These are phyloP conservation scores for Saccostrea cuccullata DNA, from an alignment of 1,140 invertebrate species.

Conservation along the genomic window DNA sequence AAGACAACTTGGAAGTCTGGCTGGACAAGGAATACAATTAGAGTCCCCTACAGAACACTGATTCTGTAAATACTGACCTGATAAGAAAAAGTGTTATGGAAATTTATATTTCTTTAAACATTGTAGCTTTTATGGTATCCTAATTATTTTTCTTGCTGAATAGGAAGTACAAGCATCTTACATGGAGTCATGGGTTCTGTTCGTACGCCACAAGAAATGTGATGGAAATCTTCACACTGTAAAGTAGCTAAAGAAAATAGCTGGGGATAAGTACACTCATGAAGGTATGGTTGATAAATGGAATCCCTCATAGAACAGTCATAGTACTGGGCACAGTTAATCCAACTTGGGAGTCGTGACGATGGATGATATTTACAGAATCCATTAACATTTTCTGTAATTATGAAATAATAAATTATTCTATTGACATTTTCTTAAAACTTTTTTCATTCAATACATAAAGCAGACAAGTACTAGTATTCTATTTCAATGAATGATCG, in stretches of 20 bases:
- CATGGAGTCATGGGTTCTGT: constrained; percentile 64
- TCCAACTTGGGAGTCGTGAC: constrained; percentile 36
- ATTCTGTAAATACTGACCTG: constrained; percentile 70
- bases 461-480: too few relatives aligned
- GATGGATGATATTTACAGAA: constrained; percentile 50
- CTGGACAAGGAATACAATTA: constrained; percentile 65
- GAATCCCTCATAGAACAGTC: constrained; percentile 60
- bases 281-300: constrained; percentile 53
- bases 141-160: too few relatives aligned
- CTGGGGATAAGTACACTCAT: constrained; percentile 66
- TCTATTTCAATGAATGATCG: too few relatives aligned
- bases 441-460: too few relatives aligned
- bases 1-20: constrained; percentile 66
- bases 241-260: constrained; percentile 59
- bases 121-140: too few relatives aligned
- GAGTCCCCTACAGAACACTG: constrained; percentile 63
- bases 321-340: constrained; percentile 70
- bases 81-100: constrained; percentile 18
- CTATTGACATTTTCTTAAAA: neutral
- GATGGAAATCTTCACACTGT: constrained; percentile 46
- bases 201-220: constrained; percentile 46
- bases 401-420: neutral
- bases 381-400: constrained; percentile 51
- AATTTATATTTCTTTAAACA: neutral
- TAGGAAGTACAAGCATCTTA: constrained; percentile 43